Percentiles rank a stretch among this genome's conserved stretches.
These are phyloP conservation scores for Vulpes lagopus DNA, from an alignment of 2,113 vertebrate genomes.

Conservation along the genomic window DNA sequence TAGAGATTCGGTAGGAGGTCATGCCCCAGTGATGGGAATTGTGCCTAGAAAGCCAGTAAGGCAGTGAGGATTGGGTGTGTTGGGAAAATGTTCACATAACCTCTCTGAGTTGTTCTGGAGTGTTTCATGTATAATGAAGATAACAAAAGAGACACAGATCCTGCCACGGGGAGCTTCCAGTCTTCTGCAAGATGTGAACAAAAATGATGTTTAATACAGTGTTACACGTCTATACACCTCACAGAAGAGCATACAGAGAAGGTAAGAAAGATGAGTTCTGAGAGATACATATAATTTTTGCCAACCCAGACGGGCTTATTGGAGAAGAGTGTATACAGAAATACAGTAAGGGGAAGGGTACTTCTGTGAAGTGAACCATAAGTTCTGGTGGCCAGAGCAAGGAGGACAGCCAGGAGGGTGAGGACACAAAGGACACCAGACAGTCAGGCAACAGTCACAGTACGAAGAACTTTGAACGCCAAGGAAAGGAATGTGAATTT, in stretches of 20 bases:
- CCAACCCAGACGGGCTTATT: no score
- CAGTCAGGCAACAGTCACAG: not conserved
- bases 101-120: not conserved
- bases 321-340: not conserved
- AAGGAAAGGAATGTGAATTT: not conserved
- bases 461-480: not conserved
- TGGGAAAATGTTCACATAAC: not conserved
- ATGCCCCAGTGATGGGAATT: rapidly evolving
- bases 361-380: no score
- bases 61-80: rapidly evolving
- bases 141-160: not conserved
- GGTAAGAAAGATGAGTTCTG: rapidly evolving
- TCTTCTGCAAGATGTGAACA: not conserved
- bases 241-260: not conserved
- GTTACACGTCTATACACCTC: rapidly evolving
- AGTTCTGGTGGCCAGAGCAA: not conserved
- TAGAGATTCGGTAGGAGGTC: not conserved
- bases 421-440: not conserved
- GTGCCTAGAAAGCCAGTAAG: no score
- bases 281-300: rapidly evolving
- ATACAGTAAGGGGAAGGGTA: rapidly evolving
- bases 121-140: rapidly evolving
- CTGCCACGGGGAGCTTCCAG: rapidly evolving
- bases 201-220: rapidly evolving
- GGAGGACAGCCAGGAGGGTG: not conserved